Conservation (phyloP, 2,888 invertebrate species). For the Caenorhabditis drosophilae region DNA sequence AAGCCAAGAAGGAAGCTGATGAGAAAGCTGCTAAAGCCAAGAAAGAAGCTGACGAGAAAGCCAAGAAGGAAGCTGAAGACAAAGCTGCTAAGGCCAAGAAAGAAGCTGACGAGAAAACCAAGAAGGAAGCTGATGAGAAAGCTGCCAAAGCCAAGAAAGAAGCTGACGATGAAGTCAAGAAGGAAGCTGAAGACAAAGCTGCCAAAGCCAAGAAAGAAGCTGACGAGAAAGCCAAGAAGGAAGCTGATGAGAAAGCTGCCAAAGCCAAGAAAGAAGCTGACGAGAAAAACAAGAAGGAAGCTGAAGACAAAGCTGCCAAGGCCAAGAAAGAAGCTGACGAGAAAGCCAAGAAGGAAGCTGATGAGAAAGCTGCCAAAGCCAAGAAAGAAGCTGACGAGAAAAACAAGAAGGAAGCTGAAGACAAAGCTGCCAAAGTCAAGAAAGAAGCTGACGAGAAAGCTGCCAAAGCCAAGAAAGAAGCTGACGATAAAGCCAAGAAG, state of each 20-base stretch:
- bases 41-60: conserved; percentile 3
- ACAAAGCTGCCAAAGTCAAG: conserved; percentile 8
- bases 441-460: conserved; percentile 4
- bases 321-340: conserved; percentile 1
- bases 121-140: conserved; percentile 2
- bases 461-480: conserved; percentile 17
- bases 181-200: conserved; percentile 8
- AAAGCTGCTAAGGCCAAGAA: conserved; percentile 6
- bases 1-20: conserved; percentile 9
- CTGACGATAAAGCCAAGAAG: too few relatives aligned
- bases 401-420: background rate
- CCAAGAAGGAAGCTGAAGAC: conserved; percentile 4
- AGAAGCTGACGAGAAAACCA: conserved; percentile 9
- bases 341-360: conserved; percentile 17
- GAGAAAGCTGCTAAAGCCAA: conserved; percentile 1
- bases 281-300: conserved; percentile 14
- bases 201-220: conserved; percentile 10
- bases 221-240: conserved; percentile 11
- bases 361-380: conserved; percentile 25
- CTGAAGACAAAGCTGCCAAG: conserved; percentile 6
- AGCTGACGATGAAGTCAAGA: conserved; percentile 2
- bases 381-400: conserved; percentile 8
- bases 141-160: background rate
- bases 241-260: conserved; percentile 19
- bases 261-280: conserved; percentile 19